Evolutionary conservation across 2,797 vertebrate genomes (phyloP), one percentile per base, ranked within the genome.

Genomic region (Artibeus lituratus): DNA sequence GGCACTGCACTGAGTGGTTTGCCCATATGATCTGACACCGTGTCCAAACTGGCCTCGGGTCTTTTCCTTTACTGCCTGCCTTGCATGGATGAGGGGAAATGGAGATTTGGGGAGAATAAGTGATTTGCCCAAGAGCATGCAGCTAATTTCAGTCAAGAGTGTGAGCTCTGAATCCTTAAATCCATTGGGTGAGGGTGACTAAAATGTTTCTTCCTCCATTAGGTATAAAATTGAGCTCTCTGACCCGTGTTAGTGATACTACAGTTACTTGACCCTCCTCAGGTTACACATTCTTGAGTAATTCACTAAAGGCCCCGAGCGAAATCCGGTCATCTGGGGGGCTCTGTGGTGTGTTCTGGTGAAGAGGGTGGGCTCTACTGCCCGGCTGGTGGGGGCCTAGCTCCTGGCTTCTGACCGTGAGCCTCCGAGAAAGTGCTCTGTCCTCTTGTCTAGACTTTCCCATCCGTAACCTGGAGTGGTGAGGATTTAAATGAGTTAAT

Each of bases 341-440:
- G 29, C 29, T 11, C 5, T 32, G 32, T 2, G 9, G 2, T 3
- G 3, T 55, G 22, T 49, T 22, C 0, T 19, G 12, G 6, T 73
- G 2, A 10, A 55, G 26, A 39, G 16, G 0, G 0, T 19, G 1
- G 21, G 3, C 10, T 69, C 32, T 29, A 18, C 7, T 35, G 18
- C 47, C 12, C 24, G 7, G 22, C 24, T n/a, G 2, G 22, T 14
- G 26, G 7, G 9, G 24, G 2, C 55, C 55, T 70, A 2, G 11
- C n/a, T 74, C 57, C 22, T 62, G 69, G 0, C 24, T 73, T 55
- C 57, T 55, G 47, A 55, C 29, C 42, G 1, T n/a, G 51, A 19
- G n/a, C 16, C 55, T 9, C 42, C 44, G 76, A 44, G 10, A 18
- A 39, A 24, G 6, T n/a, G 14, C 21, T 1, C 32, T 57, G 24